Evolutionary conservation across 2,113 vertebrate species (phyloP).

Genomic region (Lasiurus cinereus): DNA sequence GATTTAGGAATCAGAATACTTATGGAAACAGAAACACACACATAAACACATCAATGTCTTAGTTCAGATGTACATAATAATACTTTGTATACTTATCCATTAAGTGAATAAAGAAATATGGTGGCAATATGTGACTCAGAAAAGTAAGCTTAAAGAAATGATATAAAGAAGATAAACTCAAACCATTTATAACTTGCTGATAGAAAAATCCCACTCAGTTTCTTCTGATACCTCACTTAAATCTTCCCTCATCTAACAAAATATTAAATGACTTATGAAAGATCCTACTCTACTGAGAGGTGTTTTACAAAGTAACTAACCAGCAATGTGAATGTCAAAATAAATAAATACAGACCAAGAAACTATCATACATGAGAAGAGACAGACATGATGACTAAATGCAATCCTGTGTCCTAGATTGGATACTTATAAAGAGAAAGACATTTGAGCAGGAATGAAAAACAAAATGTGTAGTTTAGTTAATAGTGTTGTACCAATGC

Average conservation of each 20-base stretch:
- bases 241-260: background rate
- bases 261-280: background rate
- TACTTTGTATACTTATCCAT: background rate
- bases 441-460: background rate
- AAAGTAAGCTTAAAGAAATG: background rate
- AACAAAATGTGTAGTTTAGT: background rate
- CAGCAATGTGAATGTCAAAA: background rate
- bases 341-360: background rate
- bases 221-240: background rate
- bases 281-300: background rate
- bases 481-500: background rate
- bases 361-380: background rate
- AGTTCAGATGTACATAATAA: background rate
- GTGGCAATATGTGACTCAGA: background rate
- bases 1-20: background rate
- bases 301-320: background rate
- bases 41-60: background rate
- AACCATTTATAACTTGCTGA: background rate
- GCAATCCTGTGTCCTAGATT: background rate
- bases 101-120: background rate
- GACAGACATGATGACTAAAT: background rate
- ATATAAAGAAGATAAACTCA: background rate
- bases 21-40: background rate
- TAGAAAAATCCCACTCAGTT: background rate
- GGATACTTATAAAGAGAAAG: background rate